Conservation (phyloP, 2,888 invertebrate species). For the Frankliniella intonsa region DNA sequence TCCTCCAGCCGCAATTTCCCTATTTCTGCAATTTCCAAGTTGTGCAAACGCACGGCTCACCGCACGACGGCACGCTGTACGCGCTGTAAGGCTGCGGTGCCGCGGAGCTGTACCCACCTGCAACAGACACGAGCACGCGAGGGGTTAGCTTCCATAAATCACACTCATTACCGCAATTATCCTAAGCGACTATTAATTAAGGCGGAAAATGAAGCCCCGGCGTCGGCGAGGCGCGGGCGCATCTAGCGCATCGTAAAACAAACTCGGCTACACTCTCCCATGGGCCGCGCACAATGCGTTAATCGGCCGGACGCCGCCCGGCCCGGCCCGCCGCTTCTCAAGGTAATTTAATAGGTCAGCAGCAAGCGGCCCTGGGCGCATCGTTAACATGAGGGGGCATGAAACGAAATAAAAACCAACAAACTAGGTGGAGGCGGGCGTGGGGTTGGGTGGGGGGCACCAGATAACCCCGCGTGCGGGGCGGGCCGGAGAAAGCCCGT, state of each 20-base stretch:
- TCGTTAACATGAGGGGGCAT: background rate
- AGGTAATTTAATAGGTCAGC: background rate
- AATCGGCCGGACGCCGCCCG: background rate
- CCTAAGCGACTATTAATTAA: slow-evolving; percentile 20
- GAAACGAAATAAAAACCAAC: background rate
- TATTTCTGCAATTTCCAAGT: slow-evolving; percentile 13
- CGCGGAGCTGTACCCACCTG: background rate
- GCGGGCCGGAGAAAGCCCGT: background rate
- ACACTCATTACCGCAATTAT: slow-evolving; percentile 20
- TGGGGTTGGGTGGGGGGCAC: background rate
- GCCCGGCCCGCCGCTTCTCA: background rate
- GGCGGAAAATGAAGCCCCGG: background rate
- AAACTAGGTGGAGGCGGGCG: background rate
- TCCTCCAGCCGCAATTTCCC: background rate
- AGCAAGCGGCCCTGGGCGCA: background rate
- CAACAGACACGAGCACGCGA: background rate
- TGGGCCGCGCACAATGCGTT: background rate
- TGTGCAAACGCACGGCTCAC: background rate
- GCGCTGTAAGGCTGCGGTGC: background rate
- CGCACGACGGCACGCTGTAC: background rate
- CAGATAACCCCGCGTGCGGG: background rate
- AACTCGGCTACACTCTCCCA: background rate
- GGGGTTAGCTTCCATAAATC: slow-evolving; percentile 5
- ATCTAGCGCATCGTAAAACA: background rate
- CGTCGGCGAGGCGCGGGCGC: background rate